Evolutionary conservation across 2,113 vertebrate genomes (phyloP).

Genomic region (Gopherus flavomarginatus): DNA sequence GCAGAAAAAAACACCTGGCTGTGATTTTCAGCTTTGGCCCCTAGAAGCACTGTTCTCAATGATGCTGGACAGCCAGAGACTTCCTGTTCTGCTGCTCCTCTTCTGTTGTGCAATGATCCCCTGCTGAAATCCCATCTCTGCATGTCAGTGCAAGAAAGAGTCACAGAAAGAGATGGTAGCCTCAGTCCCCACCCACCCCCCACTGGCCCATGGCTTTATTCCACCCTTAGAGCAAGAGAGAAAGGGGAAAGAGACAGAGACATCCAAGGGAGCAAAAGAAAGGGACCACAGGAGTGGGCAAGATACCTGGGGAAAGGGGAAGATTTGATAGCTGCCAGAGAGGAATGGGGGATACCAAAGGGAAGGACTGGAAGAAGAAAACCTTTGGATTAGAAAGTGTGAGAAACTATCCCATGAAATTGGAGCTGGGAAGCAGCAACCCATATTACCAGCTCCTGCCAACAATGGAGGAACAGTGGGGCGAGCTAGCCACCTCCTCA

Average conservation of each 20-base stretch:
- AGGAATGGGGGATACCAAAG: not conserved
- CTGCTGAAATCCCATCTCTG: not conserved
- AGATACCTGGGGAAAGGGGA: not conserved
- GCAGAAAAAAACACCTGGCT: not conserved
- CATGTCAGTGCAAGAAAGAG: not conserved
- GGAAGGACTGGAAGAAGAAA: not conserved
- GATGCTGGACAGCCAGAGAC: not conserved
- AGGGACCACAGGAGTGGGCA: not conserved
- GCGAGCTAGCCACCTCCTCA: not conserved
- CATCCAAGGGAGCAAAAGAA: not conserved
- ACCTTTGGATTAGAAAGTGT: not conserved
- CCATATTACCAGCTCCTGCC: constrained; percentile 40
- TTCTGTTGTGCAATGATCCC: not conserved
- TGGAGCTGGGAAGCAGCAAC: not conserved
- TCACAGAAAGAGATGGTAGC: not conserved
- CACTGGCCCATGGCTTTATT: not conserved
- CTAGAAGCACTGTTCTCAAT: not conserved
- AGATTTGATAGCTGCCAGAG: not conserved
- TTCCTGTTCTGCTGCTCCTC: constrained; percentile 1
- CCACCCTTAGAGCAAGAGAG: not conserved
- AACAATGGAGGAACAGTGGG: not conserved
- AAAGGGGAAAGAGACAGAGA: not conserved
- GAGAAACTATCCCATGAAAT: not conserved
- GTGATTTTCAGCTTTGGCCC: not conserved
- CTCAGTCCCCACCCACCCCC: not conserved